These are phyloP conservation scores for Tyrophagus putrescentiae DNA, from an alignment of 1,140 invertebrate species.

Conservation along the genomic window DNA sequence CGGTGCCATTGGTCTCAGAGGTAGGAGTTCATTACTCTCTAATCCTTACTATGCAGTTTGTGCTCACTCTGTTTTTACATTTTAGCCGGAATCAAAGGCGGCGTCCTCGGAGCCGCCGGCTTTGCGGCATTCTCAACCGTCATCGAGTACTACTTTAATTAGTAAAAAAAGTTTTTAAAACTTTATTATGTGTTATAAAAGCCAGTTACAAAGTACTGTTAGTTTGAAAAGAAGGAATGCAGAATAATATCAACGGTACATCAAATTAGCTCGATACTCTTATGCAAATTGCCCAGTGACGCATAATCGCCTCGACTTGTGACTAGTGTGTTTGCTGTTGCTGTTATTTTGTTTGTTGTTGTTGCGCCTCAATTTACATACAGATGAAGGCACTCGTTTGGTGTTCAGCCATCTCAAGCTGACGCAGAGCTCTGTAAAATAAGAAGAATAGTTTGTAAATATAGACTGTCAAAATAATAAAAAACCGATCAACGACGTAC, in stretches of 20 bases:
- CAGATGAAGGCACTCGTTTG: too few relatives aligned
- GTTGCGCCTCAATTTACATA: too few relatives aligned
- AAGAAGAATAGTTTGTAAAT: not conserved
- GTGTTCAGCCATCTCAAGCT: too few relatives aligned
- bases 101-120: constrained; percentile 72
- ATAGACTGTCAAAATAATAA: not conserved
- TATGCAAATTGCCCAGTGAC: too few relatives aligned
- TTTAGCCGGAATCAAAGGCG: constrained; percentile 81
- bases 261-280: too few relatives aligned
- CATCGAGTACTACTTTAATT: constrained; percentile 86
- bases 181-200: not conserved
- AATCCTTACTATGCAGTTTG: not conserved
- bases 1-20: constrained; percentile 81
- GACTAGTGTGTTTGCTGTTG: too few relatives aligned
- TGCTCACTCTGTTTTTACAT: constrained; percentile 29
- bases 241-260: not conserved
- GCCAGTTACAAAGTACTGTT: not conserved
- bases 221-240: not conserved
- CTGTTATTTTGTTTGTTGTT: too few relatives aligned
- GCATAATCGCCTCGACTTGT: too few relatives aligned
- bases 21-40: constrained; percentile 35
- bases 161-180: not conserved
- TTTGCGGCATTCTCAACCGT: constrained; percentile 89
- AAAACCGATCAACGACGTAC: constrained; percentile 35
- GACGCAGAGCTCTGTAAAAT: not conserved